A percentile compares a stretch with the other conserved stretches of the same genome.
These are phyloP conservation scores for Tenthredo scrophulariae DNA, from an alignment of 2,888 invertebrate genomes.

Conservation along the genomic window DNA sequence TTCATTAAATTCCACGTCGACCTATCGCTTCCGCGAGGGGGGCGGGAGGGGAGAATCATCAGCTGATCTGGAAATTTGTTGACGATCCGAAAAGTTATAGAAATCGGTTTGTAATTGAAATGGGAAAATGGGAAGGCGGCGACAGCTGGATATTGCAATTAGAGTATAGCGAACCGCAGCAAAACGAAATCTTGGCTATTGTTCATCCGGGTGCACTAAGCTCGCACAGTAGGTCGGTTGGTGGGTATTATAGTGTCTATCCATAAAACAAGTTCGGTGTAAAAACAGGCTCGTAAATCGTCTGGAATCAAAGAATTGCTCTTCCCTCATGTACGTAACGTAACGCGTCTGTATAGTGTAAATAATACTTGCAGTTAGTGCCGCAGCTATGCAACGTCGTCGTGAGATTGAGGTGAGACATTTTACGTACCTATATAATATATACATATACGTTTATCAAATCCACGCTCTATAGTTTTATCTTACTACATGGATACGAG, in stretches of 20 bases:
- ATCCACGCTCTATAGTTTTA: not conserved
- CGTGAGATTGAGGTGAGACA: not conserved
- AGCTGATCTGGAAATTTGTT: too few relatives aligned
- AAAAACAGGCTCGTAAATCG: slow-evolving; percentile 5
- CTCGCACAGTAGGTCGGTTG: not conserved
- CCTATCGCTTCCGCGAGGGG: too few relatives aligned
- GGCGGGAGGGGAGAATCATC: too few relatives aligned
- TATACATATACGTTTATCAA: not conserved
- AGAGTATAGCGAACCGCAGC: not conserved
- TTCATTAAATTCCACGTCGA: not conserved
- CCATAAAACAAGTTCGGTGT: not conserved
- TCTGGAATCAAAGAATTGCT: not conserved
- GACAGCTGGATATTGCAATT: not conserved
- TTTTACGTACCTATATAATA: too few relatives aligned
- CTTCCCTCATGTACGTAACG: not conserved
- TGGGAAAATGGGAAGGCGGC: not conserved
- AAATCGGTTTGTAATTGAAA: slow-evolving; percentile 1
- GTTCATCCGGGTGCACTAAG: not conserved
- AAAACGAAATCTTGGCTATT: not conserved
- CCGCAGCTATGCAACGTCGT: not conserved
- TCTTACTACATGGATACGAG: not conserved
- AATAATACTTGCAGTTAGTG: not conserved
- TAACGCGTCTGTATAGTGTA: not conserved
- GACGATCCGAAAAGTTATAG: not conserved
- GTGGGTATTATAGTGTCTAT: too few relatives aligned